A percentile compares a stretch with the other conserved stretches of the same genome.
phyloP scores from a whole-genome alignment of 2,797 vertebrate species.

The Typhlichthys subterraneus region DNA sequence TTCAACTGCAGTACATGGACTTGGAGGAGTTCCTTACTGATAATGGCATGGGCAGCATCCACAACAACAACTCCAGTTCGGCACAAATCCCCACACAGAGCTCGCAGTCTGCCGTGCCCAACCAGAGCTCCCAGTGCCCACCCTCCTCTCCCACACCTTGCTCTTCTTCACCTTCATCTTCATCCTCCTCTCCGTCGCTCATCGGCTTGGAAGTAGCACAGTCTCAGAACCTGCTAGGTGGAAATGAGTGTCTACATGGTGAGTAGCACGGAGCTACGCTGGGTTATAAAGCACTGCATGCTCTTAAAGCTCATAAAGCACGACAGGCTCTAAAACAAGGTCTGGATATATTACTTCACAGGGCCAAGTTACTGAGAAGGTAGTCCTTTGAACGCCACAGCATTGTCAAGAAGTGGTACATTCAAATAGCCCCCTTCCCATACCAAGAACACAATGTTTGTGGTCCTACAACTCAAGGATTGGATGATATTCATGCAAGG shows the following conservation, averaged over 20 bases:
- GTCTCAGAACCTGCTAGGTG: slow-evolving; percentile 66
- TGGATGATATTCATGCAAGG: slow-evolving; percentile 47
- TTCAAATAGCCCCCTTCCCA: slow-evolving; percentile 28
- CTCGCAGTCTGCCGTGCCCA: slow-evolving; percentile 80
- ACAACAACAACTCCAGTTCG: slow-evolving; percentile 78
- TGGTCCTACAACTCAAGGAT: slow-evolving; percentile 38
- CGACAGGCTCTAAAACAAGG: slow-evolving; percentile 28
- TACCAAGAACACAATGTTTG: slow-evolving; percentile 29
- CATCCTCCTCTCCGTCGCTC: slow-evolving; percentile 72
- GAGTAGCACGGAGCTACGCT: slow-evolving; percentile 49
- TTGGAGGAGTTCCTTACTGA: slow-evolving; percentile 92
- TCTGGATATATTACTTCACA: slow-evolving; percentile 37
- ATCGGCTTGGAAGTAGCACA: slow-evolving; percentile 80
- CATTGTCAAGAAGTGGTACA: slow-evolving; percentile 41
- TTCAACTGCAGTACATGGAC: slow-evolving; percentile 93
- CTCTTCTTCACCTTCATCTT: slow-evolving; percentile 74
- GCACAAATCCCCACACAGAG: slow-evolving; percentile 84
- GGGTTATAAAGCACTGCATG: background rate
- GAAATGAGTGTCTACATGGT: slow-evolving; percentile 78
- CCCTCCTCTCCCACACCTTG: slow-evolving; percentile 75
- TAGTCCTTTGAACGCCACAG: slow-evolving; percentile 29
- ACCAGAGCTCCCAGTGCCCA: slow-evolving; percentile 83
- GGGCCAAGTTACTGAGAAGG: slow-evolving; percentile 18
- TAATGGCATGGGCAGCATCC: slow-evolving; percentile 85
- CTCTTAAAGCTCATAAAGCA: slow-evolving; percentile 6